Evolutionary conservation across 2,113 vertebrate species (phyloP), one percentile per base, ranked within the genome.

Genomic region (Hippocampus mohnikei): DNA sequence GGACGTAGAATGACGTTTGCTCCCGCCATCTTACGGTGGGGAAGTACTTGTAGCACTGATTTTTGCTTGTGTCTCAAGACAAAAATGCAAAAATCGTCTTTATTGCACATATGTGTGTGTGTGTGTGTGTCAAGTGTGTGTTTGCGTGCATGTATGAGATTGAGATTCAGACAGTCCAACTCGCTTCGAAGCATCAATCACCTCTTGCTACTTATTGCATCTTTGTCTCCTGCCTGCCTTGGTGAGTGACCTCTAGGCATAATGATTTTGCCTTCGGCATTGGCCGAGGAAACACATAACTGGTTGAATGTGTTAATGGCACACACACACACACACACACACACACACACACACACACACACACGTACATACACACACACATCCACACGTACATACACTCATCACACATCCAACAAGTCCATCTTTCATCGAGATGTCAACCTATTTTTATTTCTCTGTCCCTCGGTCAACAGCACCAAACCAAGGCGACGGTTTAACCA

Each of bases 141-240:
- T 37, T 37, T 6, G 5, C 7, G 33, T 37, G 33, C 33, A 6
- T 37, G 5, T 37, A 37, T 37, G 33, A 37, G 33, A 37, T 37
- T 37, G 33, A 37, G 59, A 74, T 55, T 37, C 40, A 62, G 64
- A 74, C 66, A 70, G 68, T 70, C 33, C 42, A 50, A 74, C 58
- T 18, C 65, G 55, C 66, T 75, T 61, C 29, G 0, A 18, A 72
- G 80, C 75, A 90, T 80, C 46, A n/a, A 85, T 88, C 81, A 79
- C 18, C 18, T 69, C 56, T 77, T 58, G 20, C 46, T 66, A 50
- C 79, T 74, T 87, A 79, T 75, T 81, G 78, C 37, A 10, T 73
- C 63, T 77, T 70, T 63, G 70, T 72, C 58, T 74, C 72, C 80
- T 72, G 27, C 37, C 52, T 74, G 41, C 62, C 64, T 50, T 72